Base-by-base conservation (phyloP, 2,797 vertebrate genomes). In the Sebastes hubbsi region DNA sequence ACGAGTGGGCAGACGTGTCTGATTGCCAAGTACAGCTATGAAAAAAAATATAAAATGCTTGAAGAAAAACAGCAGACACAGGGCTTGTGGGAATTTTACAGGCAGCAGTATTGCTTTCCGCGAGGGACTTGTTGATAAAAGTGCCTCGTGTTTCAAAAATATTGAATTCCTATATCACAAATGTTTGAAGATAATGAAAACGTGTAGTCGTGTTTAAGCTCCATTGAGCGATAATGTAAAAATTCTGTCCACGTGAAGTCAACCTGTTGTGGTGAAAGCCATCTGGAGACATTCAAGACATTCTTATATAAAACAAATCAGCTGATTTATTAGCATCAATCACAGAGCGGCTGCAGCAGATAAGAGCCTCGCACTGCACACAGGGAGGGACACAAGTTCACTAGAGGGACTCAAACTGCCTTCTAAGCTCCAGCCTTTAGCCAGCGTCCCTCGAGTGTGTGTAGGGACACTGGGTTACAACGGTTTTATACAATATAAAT, bases 11-110 rank as follows among this genome's bases (percentile, higher is more conserved):
- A 63, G 22, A 46, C 80, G 52, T 11, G 12, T 63, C 65, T 77
- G 83, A 86, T 82, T 77, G 63, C 52, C 65, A 42, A 80, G 75
- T 16, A 20, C 8, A 46, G 70, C 67, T 2, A 20, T 27, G 38
- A 38, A 38, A 38, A 52, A 38, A 52, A 22, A 49, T 11, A 62
- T 25, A 36, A 18, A 64, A 42, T 2, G 58, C 29, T 24, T 14
- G 42, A 74, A 56, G 18, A 52, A 27, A 69, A 75, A 72, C 46
- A 62, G 59, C 55, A 70, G 62, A 62, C 42, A 36, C 16, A 10
- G 24, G 27, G 59, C 30, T 46, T 14, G 18, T 34, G 24, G 25
- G 29, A 27, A 8, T 61, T 30, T 63, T 62, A 63, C 12, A 52
- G 46, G 20, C 2, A 6, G 4, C 16, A 6, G 36, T 12, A 22